Percentiles rank a stretch among this genome's conserved stretches.
phyloP scores from a whole-genome alignment of 2,797 vertebrate genomes.

The Crypturellus tataupa region DNA sequence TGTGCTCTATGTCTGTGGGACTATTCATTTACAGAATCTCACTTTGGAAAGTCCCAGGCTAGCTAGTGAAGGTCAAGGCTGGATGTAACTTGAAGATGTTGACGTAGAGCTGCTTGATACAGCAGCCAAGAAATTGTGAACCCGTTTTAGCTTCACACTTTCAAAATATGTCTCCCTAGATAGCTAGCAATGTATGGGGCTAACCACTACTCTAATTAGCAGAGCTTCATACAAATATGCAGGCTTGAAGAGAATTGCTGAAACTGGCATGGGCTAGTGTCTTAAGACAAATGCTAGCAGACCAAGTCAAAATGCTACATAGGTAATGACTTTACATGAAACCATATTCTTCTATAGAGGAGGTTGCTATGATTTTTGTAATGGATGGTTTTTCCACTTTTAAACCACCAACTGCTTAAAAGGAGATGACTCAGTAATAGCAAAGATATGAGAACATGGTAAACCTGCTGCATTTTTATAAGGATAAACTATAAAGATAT shows the following conservation, averaged over 20 bases:
- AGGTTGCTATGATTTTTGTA: neutral
- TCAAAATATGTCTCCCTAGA: slow-evolving; percentile 10
- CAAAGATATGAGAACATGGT: neutral
- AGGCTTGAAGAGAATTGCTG: neutral
- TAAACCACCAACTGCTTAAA: neutral
- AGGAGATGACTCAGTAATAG: neutral
- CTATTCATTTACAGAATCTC: neutral
- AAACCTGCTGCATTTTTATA: slow-evolving; percentile 17
- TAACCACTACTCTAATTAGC: neutral
- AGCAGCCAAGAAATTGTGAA: slow-evolving; percentile 47
- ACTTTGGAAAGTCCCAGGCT: slow-evolving; percentile 13
- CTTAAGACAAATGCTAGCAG: neutral
- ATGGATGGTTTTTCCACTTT: slow-evolving; percentile 3
- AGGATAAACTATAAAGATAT: slow-evolving; percentile 34
- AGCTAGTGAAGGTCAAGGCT: slow-evolving; percentile 43
- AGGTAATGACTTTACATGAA: neutral
- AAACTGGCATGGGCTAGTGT: neutral
- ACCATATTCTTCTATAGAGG: neutral
- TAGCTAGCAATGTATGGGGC: neutral
- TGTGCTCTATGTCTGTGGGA: neutral
- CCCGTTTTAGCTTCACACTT: slow-evolving; percentile 28
- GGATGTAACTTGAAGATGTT: slow-evolving; percentile 60
- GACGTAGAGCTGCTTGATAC: slow-evolving; percentile 6
- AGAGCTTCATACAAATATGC: neutral
- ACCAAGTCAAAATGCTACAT: neutral